A percentile compares a stretch with the other conserved stretches of the same genome.
Evolutionary conservation across 2,888 invertebrate genomes (phyloP).

Genomic region (Acanthosepion lycidas): DNA sequence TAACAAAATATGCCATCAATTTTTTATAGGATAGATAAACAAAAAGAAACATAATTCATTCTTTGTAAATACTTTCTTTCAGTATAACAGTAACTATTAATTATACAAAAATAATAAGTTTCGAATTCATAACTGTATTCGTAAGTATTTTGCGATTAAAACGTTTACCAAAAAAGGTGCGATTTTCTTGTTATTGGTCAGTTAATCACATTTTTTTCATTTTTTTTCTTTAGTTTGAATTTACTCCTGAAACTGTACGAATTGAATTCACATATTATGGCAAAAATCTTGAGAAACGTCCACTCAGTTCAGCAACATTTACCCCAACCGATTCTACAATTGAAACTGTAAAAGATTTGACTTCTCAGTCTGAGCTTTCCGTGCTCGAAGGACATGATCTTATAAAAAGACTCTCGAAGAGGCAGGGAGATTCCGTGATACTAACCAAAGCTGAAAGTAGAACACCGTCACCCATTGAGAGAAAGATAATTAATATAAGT

Average conservation of each 20-base stretch:
- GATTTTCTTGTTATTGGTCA: too few relatives aligned
- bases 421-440: not conserved
- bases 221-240: not conserved
- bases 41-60: too few relatives aligned
- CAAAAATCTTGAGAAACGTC: not conserved
- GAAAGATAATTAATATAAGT: not conserved
- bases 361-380: not conserved
- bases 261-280: constrained; percentile 42
- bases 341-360: not conserved
- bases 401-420: not conserved
- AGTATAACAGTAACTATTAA: too few relatives aligned
- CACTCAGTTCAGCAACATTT: not conserved
- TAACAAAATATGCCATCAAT: too few relatives aligned
- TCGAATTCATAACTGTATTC: too few relatives aligned
- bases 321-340: not conserved
- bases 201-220: not conserved
- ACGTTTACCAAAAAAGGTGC: too few relatives aligned
- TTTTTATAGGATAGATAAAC: too few relatives aligned
- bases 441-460: too few relatives aligned
- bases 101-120: too few relatives aligned
- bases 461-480: not conserved
- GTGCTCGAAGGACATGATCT: not conserved
- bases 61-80: too few relatives aligned
- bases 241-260: not conserved
- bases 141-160: too few relatives aligned